phyloP scores from a whole-genome alignment of 2,888 invertebrate genomes.

The Marasmarcha lunaedactyla region DNA sequence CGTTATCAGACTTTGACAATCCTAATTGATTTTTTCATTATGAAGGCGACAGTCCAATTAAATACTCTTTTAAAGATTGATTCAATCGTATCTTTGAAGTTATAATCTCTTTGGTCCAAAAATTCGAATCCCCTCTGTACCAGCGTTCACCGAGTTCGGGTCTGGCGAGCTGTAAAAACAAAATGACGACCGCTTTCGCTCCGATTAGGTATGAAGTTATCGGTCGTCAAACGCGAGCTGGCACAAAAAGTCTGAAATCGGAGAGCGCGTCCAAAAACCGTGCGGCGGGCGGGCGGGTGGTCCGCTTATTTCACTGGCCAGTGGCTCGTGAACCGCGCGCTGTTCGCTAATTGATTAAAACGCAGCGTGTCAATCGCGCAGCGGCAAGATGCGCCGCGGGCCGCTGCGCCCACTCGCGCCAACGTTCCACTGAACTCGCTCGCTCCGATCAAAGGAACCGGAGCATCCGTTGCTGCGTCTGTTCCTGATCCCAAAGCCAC shows the following conservation, averaged over 20 bases:
- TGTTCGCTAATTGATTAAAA: constrained; percentile 66
- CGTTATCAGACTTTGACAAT: constrained; percentile 18
- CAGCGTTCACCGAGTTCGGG: no score
- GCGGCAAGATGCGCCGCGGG: constrained; percentile 24
- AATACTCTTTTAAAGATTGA: no score
- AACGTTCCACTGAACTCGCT: constrained; percentile 18
- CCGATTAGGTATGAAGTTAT: constrained; percentile 40
- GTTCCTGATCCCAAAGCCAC: constrained; percentile 17
- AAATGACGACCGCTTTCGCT: constrained; percentile 25
- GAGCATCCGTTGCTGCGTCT: constrained; percentile 18
- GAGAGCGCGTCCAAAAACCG: constrained; percentile 41
- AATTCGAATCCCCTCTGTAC: no score
- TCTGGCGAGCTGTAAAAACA: constrained; percentile 16
- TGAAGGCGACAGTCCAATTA: no score
- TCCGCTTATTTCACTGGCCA: constrained; percentile 62
- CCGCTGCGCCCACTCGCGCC: constrained; percentile 6
- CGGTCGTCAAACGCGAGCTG: background rate
- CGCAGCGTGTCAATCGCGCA: constrained; percentile 58
- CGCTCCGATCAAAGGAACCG: constrained; percentile 29
- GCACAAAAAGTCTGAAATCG: constrained; percentile 39
- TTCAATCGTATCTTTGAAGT: no score
- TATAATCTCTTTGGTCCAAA: no score
- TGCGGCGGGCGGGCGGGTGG: constrained; percentile 43
- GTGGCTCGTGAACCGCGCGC: constrained; percentile 48
- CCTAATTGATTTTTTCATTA: constrained; percentile 10